Percentiles rank a stretch among this genome's conserved stretches.
phyloP scores from a whole-genome alignment of 2,797 vertebrate genomes.

The Sciaenops ocellatus region DNA sequence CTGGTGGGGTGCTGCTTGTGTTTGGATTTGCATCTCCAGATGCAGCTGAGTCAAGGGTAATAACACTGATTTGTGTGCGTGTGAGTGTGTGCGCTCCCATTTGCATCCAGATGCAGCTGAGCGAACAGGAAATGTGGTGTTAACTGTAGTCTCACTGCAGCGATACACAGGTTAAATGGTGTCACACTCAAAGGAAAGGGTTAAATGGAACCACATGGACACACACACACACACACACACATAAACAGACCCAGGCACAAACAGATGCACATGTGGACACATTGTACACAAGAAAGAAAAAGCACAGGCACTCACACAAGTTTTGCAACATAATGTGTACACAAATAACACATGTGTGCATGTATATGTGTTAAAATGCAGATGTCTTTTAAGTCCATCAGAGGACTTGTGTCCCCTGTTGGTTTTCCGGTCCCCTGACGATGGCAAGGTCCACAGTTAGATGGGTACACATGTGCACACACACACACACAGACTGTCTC shows the following conservation, averaged over 20 bases:
- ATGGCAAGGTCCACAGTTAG: too few species aligned
- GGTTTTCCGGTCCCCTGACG: too few species aligned
- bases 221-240: slow-evolving; percentile 24
- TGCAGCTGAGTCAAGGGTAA: slow-evolving; percentile 51
- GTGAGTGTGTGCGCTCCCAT: slow-evolving; percentile 34
- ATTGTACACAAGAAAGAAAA: slow-evolving; percentile 46
- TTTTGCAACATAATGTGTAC: slow-evolving; percentile 23
- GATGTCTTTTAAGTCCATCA: slow-evolving; percentile 20
- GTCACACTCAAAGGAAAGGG: slow-evolving; percentile 80
- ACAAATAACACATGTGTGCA: slow-evolving; percentile 7
- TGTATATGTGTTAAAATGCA: slow-evolving; percentile 39
- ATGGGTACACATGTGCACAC: neutral
- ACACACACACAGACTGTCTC: neutral
- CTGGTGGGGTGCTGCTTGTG: neutral
- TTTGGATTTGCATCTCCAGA: slow-evolving; percentile 59
- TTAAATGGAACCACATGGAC: slow-evolving; percentile 82
- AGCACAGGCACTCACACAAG: neutral
- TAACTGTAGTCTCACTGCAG: slow-evolving; percentile 76
- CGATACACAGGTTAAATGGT: slow-evolving; percentile 78
- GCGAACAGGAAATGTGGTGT: slow-evolving; percentile 79
- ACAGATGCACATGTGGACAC: slow-evolving; percentile 56
- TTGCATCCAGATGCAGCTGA: slow-evolving; percentile 75
- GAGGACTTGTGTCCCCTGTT: too few species aligned
- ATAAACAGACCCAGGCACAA: slow-evolving; percentile 17
- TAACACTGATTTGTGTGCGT: slow-evolving; percentile 34